Percentiles rank a stretch among this genome's conserved stretches.
Evolutionary conservation across 2,797 vertebrate genomes (phyloP).

Genomic region (Corythornis leucogaster): DNA sequence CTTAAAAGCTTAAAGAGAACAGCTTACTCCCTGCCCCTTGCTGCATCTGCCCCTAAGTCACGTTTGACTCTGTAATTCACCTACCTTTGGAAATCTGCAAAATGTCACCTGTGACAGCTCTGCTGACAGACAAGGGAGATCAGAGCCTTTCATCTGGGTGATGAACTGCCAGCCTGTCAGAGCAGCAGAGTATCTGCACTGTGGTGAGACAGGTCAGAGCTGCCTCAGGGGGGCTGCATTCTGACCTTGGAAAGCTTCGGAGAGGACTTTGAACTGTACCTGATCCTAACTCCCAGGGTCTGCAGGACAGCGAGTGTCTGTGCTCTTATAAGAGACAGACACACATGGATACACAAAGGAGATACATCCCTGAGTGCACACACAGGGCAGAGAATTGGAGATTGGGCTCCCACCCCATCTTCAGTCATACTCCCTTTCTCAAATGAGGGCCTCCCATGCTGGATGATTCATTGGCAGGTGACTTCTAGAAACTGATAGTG

Average conservation of each 20-base stretch:
- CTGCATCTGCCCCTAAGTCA: constrained; percentile 49
- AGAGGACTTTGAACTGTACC: background rate
- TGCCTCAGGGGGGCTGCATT: background rate
- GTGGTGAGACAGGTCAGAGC: constrained; percentile 37
- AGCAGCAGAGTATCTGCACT: background rate
- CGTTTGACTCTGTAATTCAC: constrained; percentile 49
- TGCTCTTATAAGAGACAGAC: background rate
- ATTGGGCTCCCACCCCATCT: too few species aligned
- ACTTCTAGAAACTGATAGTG: background rate
- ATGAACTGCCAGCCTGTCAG: constrained; percentile 62
- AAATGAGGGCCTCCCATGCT: background rate
- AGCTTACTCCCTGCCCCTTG: background rate
- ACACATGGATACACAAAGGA: background rate
- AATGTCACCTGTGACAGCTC: constrained; percentile 66
- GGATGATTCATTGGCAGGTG: background rate
- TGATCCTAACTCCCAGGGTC: background rate
- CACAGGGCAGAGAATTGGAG: background rate
- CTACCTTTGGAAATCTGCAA: constrained; percentile 55
- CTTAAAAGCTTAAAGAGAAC: background rate
- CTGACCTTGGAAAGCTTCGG: constrained; percentile 34
- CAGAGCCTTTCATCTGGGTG: constrained; percentile 59
- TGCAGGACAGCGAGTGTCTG: background rate
- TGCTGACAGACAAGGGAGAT: constrained; percentile 42
- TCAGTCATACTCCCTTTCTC: background rate
- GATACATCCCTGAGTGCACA: background rate